phyloP scores from a whole-genome alignment of 1,140 invertebrate species.

The Proctacanthus coquilletti region DNA sequence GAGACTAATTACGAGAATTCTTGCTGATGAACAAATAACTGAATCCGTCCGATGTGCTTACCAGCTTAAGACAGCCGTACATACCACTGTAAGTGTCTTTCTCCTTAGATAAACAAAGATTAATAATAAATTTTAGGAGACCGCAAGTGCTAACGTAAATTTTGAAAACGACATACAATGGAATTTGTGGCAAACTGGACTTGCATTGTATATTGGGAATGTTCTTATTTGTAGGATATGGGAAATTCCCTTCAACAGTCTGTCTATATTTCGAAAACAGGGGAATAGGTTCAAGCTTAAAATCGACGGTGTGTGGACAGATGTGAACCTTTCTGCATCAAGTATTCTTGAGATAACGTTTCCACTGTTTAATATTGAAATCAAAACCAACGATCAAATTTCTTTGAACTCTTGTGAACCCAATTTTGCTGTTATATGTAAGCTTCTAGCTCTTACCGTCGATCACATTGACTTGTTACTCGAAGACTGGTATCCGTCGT shows the following conservation, averaged over 20 bases:
- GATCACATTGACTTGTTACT: conserved; percentile 93
- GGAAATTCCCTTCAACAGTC: conserved; percentile 54
- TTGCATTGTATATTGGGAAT: conserved; percentile 70
- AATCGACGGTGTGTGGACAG: conserved; percentile 69
- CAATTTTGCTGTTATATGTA: conserved; percentile 60
- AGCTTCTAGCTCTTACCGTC: conserved; percentile 78
- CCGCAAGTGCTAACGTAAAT: no score
- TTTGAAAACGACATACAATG: conserved; percentile 42
- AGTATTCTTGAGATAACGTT: conserved; percentile 83
- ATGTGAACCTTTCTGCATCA: conserved; percentile 62
- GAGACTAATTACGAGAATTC: conserved; percentile 73
- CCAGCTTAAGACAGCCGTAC: not conserved
- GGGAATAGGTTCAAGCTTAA: conserved; percentile 50
- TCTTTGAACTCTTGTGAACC: conserved; percentile 38
- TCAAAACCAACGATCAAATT: conserved; percentile 9
- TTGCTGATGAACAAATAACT: conserved; percentile 77
- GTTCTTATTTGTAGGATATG: conserved; percentile 68
- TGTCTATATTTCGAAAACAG: conserved; percentile 31
- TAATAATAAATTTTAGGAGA: no score
- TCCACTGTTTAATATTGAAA: conserved; percentile 33
- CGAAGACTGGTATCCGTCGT: conserved; percentile 96
- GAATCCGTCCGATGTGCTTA: conserved; percentile 48
- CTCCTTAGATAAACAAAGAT: no score
- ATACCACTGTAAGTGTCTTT: no score
- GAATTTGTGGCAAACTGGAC: conserved; percentile 90